Evolutionary conservation across 2,888 invertebrate species (phyloP).

Genomic region (Auanema sp.): DNA sequence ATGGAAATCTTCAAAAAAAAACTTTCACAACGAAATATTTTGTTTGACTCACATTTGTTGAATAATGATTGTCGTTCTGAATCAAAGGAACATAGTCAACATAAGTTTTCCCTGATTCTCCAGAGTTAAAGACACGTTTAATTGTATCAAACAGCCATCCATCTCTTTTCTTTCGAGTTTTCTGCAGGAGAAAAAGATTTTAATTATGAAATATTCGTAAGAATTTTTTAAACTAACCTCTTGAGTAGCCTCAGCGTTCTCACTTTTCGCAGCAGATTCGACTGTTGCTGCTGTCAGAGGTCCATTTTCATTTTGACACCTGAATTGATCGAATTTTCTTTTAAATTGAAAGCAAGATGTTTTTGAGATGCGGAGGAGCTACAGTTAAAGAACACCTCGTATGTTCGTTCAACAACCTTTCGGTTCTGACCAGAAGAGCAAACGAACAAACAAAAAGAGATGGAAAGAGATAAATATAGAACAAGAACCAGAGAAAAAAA

Average conservation of each 20-base stretch:
- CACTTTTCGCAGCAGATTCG: slow-evolving; percentile 6
- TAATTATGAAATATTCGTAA: slow-evolving; percentile 4
- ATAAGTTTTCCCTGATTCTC: slow-evolving; percentile 18
- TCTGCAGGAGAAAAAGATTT: not conserved
- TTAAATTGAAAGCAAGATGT: too few relatives aligned
- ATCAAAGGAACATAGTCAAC: slow-evolving; percentile 37
- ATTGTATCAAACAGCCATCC: slow-evolving; percentile 19
- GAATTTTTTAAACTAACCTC: too few relatives aligned
- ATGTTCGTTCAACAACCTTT: not conserved
- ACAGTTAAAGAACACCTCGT: not conserved
- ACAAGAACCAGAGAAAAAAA: slow-evolving; percentile 7
- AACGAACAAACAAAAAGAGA: slow-evolving; percentile 7
- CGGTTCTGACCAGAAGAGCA: not conserved
- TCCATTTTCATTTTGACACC: too few relatives aligned
- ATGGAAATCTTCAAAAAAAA: slow-evolving; percentile 48
- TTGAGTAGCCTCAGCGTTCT: not conserved
- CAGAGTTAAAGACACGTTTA: slow-evolving; percentile 23
- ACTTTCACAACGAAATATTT: not conserved
- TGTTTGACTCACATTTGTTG: slow-evolving; percentile 26
- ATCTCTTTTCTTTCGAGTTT: slow-evolving; percentile 12
- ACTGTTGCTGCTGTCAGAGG: not conserved
- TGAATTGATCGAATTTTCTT: too few relatives aligned
- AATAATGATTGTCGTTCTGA: slow-evolving; percentile 27
- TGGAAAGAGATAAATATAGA: slow-evolving; percentile 1
- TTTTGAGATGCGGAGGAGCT: too few relatives aligned